Percentiles rank a stretch among this genome's conserved stretches.
Evolutionary conservation across 1,140 invertebrate species (phyloP).

Genomic region (Trichogramma pretiosum): DNA sequence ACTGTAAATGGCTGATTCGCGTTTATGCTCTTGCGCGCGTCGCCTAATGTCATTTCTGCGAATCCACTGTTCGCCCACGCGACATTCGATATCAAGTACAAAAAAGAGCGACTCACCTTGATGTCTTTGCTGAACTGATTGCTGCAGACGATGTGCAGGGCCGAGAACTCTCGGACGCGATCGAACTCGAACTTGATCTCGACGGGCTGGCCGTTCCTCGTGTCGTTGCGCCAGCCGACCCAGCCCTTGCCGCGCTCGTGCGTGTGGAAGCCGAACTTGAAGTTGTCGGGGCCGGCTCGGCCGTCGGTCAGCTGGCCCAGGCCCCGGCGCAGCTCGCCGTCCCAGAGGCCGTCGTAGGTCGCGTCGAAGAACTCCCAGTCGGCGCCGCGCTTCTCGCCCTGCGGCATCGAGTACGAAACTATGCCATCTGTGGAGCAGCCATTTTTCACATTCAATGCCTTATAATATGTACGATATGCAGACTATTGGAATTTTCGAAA

Average conservation of each 20-base stretch:
- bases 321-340: constrained; percentile 53
- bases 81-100: no score
- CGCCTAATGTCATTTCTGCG: no score
- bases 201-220: constrained; percentile 53
- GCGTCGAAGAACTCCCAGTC: constrained; percentile 69
- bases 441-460: not conserved
- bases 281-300: constrained; percentile 58
- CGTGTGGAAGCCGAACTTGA: constrained; percentile 56
- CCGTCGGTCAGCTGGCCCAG: constrained; percentile 68
- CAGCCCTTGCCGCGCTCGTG: constrained; percentile 60
- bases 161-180: constrained; percentile 72
- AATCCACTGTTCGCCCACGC: no score
- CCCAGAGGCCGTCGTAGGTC: constrained; percentile 69
- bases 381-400: constrained; percentile 63
- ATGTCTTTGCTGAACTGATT: constrained; percentile 72
- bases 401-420: constrained; percentile 71
- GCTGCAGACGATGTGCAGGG: constrained; percentile 70
- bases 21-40: no score
- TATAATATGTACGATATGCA: no score
- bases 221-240: constrained; percentile 88
- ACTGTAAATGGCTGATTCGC: no score
- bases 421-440: constrained; percentile 58
- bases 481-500: no score
- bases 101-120: constrained; percentile 60
- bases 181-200: constrained; percentile 83